phyloP scores from a whole-genome alignment of 1,140 invertebrate genomes.

The Cyclargus thomasi region DNA sequence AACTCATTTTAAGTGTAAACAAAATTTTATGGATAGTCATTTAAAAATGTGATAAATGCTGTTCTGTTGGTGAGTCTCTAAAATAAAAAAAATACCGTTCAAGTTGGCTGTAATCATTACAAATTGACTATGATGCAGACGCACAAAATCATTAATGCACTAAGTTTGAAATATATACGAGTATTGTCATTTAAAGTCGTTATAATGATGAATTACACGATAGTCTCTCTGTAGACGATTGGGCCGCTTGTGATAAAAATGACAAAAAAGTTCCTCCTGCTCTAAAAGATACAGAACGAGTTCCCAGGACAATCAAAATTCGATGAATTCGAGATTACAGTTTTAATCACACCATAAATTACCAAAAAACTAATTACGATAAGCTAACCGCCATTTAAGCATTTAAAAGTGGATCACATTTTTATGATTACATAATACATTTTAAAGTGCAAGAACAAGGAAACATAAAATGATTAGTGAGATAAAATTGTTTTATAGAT shows the following conservation, averaged over 20 bases:
- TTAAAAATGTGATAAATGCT: too few relatives aligned
- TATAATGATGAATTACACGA: too few relatives aligned
- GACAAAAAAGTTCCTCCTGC: neutral
- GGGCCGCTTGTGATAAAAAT: neutral
- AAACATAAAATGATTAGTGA: constrained; percentile 9
- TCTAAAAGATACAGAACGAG: neutral
- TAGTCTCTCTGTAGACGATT: too few relatives aligned
- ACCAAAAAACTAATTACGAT: neutral
- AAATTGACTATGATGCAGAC: too few relatives aligned
- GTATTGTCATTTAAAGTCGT: too few relatives aligned
- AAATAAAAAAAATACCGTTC: too few relatives aligned
- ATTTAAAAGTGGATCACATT: constrained; percentile 3
- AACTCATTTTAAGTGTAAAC: too few relatives aligned
- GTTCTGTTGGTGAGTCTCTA: too few relatives aligned
- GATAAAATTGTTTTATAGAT: constrained; percentile 13
- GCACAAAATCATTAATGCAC: too few relatives aligned
- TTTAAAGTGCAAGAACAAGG: constrained; percentile 1
- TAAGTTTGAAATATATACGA: too few relatives aligned
- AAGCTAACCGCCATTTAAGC: neutral
- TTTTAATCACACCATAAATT: neutral
- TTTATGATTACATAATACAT: neutral
- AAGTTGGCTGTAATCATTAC: too few relatives aligned
- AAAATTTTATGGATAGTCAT: too few relatives aligned
- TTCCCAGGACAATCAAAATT: neutral
- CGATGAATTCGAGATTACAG: neutral